A percentile compares a stretch with the other conserved stretches of the same genome.
Conservation (phyloP, 2,797 vertebrate species). For the Anas acuta region DNA sequence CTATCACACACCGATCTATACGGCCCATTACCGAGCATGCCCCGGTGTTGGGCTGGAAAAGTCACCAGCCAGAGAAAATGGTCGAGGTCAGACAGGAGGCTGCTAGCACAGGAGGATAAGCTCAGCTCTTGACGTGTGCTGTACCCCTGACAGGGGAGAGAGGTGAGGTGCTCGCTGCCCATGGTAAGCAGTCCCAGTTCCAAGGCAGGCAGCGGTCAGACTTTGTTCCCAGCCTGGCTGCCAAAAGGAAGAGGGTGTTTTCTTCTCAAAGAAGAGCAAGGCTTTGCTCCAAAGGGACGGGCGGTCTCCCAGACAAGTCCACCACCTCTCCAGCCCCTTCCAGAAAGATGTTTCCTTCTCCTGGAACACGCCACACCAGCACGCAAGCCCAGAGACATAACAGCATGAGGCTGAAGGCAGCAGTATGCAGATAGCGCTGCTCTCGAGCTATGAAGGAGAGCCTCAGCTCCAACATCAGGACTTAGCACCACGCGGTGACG, state of each 20-base stretch:
- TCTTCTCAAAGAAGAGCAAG: not conserved
- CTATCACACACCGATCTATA: not conserved
- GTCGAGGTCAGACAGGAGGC: not conserved
- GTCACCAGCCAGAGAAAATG: rapidly evolving
- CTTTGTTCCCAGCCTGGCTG: not conserved
- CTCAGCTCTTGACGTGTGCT: not conserved
- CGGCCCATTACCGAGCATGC: not conserved
- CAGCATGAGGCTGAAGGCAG: not conserved
- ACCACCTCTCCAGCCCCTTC: not conserved
- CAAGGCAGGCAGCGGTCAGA: not conserved
- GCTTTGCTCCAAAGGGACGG: not conserved
- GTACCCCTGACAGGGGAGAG: not conserved
- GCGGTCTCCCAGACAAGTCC: not conserved
- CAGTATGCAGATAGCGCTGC: too few species aligned
- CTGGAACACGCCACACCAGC: too few species aligned
- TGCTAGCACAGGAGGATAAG: not conserved
- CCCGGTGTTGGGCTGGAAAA: not conserved
- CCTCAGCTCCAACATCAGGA: not conserved
- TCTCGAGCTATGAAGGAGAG: not conserved
- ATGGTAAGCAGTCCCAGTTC: not conserved
- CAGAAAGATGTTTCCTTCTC: not conserved
- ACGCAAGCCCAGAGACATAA: not conserved
- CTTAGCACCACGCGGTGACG: not conserved
- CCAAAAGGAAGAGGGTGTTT: not conserved
- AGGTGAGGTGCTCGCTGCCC: not conserved